Base-by-base conservation (phyloP, 1,140 invertebrate species). In the Wasmannia auropunctata region DNA sequence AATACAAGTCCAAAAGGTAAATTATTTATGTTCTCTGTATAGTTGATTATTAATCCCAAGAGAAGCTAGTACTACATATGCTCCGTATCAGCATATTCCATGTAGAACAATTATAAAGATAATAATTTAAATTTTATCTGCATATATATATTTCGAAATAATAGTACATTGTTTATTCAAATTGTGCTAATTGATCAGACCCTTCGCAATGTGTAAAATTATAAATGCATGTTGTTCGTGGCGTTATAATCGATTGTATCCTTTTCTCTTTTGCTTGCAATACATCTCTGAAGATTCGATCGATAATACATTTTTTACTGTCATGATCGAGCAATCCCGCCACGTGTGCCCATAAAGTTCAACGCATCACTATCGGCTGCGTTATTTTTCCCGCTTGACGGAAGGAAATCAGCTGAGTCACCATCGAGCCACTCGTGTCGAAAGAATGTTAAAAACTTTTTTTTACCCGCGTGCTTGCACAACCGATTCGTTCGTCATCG, bases 361-460 rank as follows among this genome's bases (percentile, higher is more conserved):
- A 54, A 80, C 16, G 28, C 40, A 37, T 79, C 11, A 67, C 8
- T 22, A 37, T 34, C 16, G 28, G 0, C 25, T 79, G 49, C 43
- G 28, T 80, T 67, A 67, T 79, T 80, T 69, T 67, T 54, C 31
- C 7, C 31, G 28, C 28, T 37, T 54, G 49, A 14, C 31, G 63
- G 49, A 51, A 69, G 40, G 16, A 25, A 80, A 79, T 79, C 58
- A 62, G 43, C 76, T 37, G 60, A 76, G 19, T 75, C 72, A 58
- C 34, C 28, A 49, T 4, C 34, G 40, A n/a, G n/a, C n/a, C n/a
- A 63, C 11, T 37, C 62, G 1, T 80, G n/a, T 14, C 14, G 31
- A 40, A 51, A 79, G 43, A 69, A 67, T 65, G 43, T 28, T 54
- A 16, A 5, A 49, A 80, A 69, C n/a, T 80, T 51, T 62, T 40